These are phyloP conservation scores for Setipinna tenuifilis DNA, from an alignment of 2,797 vertebrate genomes.

Conservation along the genomic window DNA sequence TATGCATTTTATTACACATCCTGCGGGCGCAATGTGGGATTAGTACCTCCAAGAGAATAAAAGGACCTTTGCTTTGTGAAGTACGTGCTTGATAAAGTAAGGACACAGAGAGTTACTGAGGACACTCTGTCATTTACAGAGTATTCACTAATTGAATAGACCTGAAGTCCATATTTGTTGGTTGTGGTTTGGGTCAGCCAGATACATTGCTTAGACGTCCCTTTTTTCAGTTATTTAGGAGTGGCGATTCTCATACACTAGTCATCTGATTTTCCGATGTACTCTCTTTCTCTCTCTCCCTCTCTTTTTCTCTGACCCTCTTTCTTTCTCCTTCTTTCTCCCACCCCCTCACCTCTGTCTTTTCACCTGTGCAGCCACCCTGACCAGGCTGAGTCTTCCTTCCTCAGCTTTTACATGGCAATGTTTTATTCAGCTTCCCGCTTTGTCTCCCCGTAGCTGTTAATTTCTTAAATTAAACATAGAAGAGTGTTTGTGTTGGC, in stretches of 20 bases:
- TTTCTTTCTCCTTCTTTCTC: not conserved
- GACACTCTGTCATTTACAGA: not conserved
- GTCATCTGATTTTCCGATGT: too few species aligned
- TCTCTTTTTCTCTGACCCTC: not conserved
- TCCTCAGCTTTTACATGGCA: constrained; percentile 57
- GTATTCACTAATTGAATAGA: too few species aligned
- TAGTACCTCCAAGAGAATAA: too few species aligned
- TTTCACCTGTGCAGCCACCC: constrained; percentile 23
- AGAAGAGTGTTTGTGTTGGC: constrained; percentile 61
- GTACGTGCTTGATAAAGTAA: not conserved
- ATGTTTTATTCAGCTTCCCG: constrained; percentile 68
- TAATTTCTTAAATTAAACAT: constrained; percentile 73
- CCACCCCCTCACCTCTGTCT: not conserved
- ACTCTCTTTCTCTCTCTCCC: not conserved
- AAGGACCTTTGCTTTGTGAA: too few species aligned
- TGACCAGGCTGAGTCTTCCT: constrained; percentile 32
- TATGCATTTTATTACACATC: too few species aligned
- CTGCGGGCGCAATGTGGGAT: too few species aligned
- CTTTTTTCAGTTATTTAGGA: too few species aligned
- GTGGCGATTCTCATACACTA: too few species aligned
- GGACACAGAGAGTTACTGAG: not conserved
- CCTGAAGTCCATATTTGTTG: not conserved
- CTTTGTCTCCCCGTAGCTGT: constrained; percentile 64
- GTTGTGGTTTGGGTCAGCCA: not conserved
- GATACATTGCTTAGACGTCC: not conserved